Percentiles rank a stretch among this genome's conserved stretches.
These are phyloP conservation scores for Climacteris rufus DNA, from an alignment of 2,113 vertebrate species.

Conservation along the genomic window DNA sequence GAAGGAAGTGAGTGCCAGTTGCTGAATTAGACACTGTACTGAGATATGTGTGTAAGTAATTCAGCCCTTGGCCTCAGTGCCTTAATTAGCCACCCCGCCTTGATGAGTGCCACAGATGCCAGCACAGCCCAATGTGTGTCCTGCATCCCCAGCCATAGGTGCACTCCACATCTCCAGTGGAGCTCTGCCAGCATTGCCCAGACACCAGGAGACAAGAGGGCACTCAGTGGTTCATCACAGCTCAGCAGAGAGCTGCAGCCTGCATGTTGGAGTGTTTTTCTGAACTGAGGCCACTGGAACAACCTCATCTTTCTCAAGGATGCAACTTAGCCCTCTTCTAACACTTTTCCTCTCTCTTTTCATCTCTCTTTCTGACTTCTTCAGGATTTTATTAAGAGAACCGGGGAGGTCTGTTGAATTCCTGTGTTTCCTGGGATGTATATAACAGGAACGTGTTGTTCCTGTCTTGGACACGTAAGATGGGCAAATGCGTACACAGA, in stretches of 20 bases:
- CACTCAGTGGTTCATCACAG: neutral
- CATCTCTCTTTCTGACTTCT: neutral
- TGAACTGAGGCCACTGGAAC: neutral
- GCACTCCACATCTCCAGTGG: neutral
- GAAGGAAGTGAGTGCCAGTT: constrained; percentile 39
- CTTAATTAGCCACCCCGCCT: constrained; percentile 15
- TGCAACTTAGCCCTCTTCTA: neutral
- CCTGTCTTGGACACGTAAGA: neutral
- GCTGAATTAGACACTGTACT: neutral
- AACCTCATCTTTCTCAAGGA: neutral
- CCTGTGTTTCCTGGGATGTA: neutral
- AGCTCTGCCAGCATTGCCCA: neutral
- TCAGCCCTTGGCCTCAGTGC: neutral
- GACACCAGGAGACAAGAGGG: neutral
- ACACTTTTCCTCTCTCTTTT: neutral
- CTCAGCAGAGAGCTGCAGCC: neutral
- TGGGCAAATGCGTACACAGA: constrained; percentile 8
- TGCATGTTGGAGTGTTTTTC: neutral
- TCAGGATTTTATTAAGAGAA: neutral
- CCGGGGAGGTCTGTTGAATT: neutral
- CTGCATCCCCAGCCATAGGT: neutral
- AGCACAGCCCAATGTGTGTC: neutral
- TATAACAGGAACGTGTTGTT: neutral
- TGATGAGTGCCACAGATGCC: neutral
- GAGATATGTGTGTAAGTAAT: constrained; percentile 8